Base-by-base conservation (phyloP, 2,113 vertebrate genomes). In the Rissa tridactyla region DNA sequence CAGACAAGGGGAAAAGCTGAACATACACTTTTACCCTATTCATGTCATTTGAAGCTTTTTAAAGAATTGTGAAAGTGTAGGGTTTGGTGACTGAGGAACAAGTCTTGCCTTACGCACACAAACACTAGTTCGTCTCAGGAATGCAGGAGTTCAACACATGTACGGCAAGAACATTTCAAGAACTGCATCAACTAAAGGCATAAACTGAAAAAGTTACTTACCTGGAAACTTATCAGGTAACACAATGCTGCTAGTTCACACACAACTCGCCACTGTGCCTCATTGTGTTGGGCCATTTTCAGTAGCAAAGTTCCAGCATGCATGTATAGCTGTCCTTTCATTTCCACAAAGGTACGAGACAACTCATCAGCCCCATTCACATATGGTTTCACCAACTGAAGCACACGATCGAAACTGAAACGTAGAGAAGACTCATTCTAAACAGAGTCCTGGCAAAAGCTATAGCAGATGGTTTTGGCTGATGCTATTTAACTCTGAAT, bases 141-240 rank as follows among this genome's bases (percentile, higher is more conserved):
- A 66, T 14, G 58, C 29, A 68, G 15, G 19, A 62, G n/a, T 29
- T 86, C 47, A 84, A 57, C 29, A 32, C 7, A 26, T 1, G 11
- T 17, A 92, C 32, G 66, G 34, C 8, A 76, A 64, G 30, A 80
- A 68, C 20, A 38, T 9, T 38, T 44, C 47, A 66, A 55, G 32
- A 93, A 54, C 23, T n/a, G 30, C 13, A 82, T 38, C 22, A 72
- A 36, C 47, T 72, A n/a, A 52, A 61, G 27, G 38, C 34, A 61
- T 13, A 64, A 78, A 80, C 16, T 54, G 27, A 66, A 80, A 81
- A 82, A 91, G 46, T 27, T 3, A 62, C 85, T 94, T 98, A 99
- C 99, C 98, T 99, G 99, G 94, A 99, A 99, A 60, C 99, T 99
- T 82, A 99, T 92, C 51, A 99, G 98, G 82, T 99, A 99, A 95